phyloP scores from a whole-genome alignment of 2,113 vertebrate genomes.

The Petaurus breviceps region DNA sequence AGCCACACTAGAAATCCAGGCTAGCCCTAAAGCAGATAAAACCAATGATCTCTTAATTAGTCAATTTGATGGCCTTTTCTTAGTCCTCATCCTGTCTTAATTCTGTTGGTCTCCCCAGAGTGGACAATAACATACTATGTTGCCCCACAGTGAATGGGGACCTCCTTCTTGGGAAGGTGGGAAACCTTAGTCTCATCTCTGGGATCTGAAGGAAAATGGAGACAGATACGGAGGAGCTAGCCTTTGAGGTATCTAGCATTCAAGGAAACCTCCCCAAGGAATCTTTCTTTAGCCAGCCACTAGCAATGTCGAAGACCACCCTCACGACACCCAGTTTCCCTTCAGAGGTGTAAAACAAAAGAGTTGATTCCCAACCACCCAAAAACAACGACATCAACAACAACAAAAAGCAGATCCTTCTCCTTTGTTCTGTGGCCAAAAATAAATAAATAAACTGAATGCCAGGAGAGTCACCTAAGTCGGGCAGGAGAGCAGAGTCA shows the following conservation, averaged over 20 bases:
- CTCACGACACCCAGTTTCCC: background rate
- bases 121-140: background rate
- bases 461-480: background rate
- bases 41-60: background rate
- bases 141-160: background rate
- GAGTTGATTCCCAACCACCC: background rate
- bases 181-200: background rate
- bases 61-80: background rate
- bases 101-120: background rate
- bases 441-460: background rate
- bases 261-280: background rate
- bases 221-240: background rate
- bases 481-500: background rate
- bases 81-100: background rate
- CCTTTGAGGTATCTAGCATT: background rate
- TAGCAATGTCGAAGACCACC: background rate
- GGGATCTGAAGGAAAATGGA: background rate
- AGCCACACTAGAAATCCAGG: background rate
- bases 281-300: background rate
- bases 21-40: background rate
- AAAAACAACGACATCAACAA: background rate
- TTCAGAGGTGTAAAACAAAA: background rate
- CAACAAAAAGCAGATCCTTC: background rate
- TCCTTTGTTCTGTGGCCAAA: background rate
- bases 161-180: background rate